Conservation (phyloP, 35 echinoderm and acorn worm genomes). For the Lytechinus pictus region DNA sequence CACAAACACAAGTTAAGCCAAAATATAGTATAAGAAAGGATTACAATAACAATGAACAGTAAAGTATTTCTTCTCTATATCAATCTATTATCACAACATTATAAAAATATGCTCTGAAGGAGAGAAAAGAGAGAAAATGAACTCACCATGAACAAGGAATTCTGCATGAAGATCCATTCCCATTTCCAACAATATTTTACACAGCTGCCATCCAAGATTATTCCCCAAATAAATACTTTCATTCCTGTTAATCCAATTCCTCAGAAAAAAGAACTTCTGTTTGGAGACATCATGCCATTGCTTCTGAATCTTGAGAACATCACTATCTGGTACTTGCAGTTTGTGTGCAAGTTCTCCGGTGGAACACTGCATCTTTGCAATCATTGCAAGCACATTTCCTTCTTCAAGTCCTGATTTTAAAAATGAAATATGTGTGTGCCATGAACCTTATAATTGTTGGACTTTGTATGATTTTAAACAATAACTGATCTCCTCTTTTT, state of each 20-base stretch:
- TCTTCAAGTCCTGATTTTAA: not conserved
- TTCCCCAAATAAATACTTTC: not conserved
- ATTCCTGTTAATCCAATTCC: not conserved
- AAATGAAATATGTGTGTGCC: too few relatives aligned
- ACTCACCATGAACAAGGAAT: not conserved
- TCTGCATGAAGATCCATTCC: not conserved
- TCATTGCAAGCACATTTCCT: not conserved
- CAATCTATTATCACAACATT: too few relatives aligned
- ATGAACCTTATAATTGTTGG: too few relatives aligned
- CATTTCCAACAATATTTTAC: not conserved
- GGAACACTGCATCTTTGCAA: not conserved
- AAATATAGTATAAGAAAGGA: too few relatives aligned
- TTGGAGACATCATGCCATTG: not conserved
- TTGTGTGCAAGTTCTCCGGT: not conserved
- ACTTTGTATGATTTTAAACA: too few relatives aligned
- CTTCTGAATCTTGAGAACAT: not conserved
- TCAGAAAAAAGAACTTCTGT: not conserved
- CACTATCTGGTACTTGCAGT: not conserved
- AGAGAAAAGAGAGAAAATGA: not conserved
- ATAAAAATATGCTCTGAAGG: too few relatives aligned
- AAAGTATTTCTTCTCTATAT: too few relatives aligned
- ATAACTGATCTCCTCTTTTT: too few relatives aligned
- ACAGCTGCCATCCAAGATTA: constrained; percentile 10
- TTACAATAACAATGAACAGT: too few relatives aligned
- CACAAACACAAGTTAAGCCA: too few relatives aligned